Percentiles rank a stretch among this genome's conserved stretches.
These are phyloP conservation scores for Eumaeus atala DNA, from an alignment of 1,140 invertebrate species.

Conservation along the genomic window DNA sequence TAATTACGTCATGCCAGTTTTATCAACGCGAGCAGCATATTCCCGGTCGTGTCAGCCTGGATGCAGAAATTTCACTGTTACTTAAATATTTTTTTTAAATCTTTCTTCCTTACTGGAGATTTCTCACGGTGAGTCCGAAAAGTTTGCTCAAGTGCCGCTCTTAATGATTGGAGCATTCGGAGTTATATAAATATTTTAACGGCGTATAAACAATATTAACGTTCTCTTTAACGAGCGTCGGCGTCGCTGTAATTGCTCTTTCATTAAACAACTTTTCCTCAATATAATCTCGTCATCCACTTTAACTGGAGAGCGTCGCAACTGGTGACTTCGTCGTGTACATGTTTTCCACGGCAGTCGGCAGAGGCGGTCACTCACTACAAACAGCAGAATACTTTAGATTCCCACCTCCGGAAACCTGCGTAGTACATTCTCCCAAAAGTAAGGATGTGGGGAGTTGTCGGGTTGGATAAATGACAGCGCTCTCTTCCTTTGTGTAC, in stretches of 20 bases:
- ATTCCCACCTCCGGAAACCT: slow-evolving; percentile 46
- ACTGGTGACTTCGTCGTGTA: slow-evolving; percentile 37
- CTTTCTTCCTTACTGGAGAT: too few species aligned
- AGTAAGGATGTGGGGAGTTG: slow-evolving; percentile 59
- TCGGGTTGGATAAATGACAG: slow-evolving; percentile 61
- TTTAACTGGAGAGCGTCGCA: slow-evolving; percentile 28
- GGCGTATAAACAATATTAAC: slow-evolving; percentile 15
- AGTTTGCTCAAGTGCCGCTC: neutral
- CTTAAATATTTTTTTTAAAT: too few species aligned
- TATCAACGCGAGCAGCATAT: too few species aligned
- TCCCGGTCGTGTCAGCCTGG: too few species aligned
- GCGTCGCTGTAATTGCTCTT: slow-evolving; percentile 19
- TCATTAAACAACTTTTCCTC: slow-evolving; percentile 30
- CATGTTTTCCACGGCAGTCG: slow-evolving; percentile 50
- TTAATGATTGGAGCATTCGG: neutral
- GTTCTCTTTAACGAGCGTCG: slow-evolving; percentile 23
- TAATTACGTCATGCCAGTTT: too few species aligned
- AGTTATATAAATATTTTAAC: slow-evolving; percentile 13
- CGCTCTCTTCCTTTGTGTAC: slow-evolving; percentile 51
- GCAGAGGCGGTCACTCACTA: slow-evolving; percentile 42
- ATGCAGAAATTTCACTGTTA: too few species aligned
- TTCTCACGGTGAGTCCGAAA: neutral
- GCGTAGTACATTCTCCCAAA: slow-evolving; percentile 19
- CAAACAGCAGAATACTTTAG: slow-evolving; percentile 62
- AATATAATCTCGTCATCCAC: slow-evolving; percentile 28